Evolutionary conservation across 2,113 vertebrate genomes (phyloP), one percentile per base, ranked within the genome.

Genomic region (Nothobranchius furzeri): DNA sequence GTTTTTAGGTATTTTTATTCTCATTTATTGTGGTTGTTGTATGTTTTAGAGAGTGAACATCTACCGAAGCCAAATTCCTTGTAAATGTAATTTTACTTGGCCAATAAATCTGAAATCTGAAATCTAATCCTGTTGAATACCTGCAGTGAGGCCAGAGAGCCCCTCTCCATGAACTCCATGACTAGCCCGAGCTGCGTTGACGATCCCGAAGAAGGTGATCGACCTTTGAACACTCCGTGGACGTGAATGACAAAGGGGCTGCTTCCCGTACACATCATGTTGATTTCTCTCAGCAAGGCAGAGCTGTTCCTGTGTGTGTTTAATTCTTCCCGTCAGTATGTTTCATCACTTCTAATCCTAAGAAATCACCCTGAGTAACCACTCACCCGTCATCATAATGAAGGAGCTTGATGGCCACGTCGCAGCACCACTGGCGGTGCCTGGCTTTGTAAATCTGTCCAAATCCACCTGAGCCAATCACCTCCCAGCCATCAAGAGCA

Each of bases 141-240:
- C 88, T 86, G 89, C 7, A 94, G 81, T 24, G 82, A 90, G 50
- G 91, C 92, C 53, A 95, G 58, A 2, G 92, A 94, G 5, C 94
- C 92, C 0, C 88, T 90, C 65, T 94, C 91, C 94, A 95, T 94
- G 78, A 90, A 92, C n/a, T 81, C 85, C 87, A 94, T 95, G 82
- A 95, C 93, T 60, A 95, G 84, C 12, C 93, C 93, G 0, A 91
- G 82, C 3, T 79, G 70, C 0, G 7, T 0, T 0, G 17, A 25
- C 4, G 2, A 1, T 2, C 30, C 15, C 0, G 0, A 0, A 24
- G 1, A 9, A 1, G 68, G 68, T 8, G 13, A 17, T 1, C 12
- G 62, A 42, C 90, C 77, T 43, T 15, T 45, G 40, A 85, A 93
- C 54, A 92, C 46, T 36, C 91, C 92, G 0, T 84, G 55, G 30